Evolutionary conservation across 1,140 invertebrate genomes (phyloP).

Genomic region (Calosoma granatense): DNA sequence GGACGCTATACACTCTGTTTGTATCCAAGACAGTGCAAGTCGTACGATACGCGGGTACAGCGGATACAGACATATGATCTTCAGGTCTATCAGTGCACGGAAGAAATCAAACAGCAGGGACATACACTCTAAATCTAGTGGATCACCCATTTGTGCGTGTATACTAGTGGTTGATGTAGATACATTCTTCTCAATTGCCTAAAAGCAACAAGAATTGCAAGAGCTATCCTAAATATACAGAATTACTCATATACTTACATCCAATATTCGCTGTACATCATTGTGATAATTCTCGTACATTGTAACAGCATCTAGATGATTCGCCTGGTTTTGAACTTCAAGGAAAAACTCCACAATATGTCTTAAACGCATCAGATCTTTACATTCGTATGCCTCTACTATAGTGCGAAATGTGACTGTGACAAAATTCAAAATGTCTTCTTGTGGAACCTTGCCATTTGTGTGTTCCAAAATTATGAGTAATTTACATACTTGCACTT

Average conservation of each 20-base stretch:
- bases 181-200: constrained; percentile 29
- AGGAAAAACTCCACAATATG: constrained; percentile 47
- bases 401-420: constrained; percentile 39
- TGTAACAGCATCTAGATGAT: constrained; percentile 13
- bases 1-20: constrained; percentile 23
- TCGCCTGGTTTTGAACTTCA: constrained; percentile 31
- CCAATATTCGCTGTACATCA: constrained; percentile 17
- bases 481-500: constrained; percentile 43
- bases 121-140: constrained; percentile 36
- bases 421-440: constrained; percentile 39
- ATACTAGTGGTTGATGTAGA: constrained; percentile 24
- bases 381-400: constrained; percentile 35
- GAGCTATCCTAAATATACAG: too few relatives aligned
- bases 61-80: constrained; percentile 29
- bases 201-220: constrained; percentile 23
- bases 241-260: constrained; percentile 7
- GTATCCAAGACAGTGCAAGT: constrained; percentile 37
- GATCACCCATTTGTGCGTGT: constrained; percentile 24
- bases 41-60: constrained; percentile 36
- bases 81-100: constrained; percentile 34
- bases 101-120: constrained; percentile 42
- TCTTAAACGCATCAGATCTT: constrained; percentile 37
- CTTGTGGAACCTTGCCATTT: constrained; percentile 39
- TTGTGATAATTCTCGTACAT: constrained; percentile 17
- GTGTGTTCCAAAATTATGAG: constrained; percentile 44